Evolutionary conservation across 1,140 invertebrate genomes (phyloP).

Genomic region (Harpegnathos saltator): DNA sequence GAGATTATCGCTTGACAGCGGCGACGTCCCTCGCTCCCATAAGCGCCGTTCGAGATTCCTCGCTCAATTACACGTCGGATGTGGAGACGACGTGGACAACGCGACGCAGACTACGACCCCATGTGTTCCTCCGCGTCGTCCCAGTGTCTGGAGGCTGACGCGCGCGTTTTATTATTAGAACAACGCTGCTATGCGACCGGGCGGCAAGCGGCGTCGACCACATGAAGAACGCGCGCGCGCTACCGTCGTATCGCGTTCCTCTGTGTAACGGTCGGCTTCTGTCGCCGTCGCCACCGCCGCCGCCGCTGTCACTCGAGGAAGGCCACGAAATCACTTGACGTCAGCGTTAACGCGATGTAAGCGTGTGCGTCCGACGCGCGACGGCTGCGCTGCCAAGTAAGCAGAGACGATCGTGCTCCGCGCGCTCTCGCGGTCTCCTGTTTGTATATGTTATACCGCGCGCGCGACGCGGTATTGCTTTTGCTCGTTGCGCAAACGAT

Average conservation of each 20-base stretch:
- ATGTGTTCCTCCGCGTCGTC: slow-evolving; percentile 37
- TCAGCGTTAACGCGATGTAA: slow-evolving; percentile 73
- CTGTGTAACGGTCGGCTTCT: slow-evolving; percentile 29
- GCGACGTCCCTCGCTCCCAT: slow-evolving; percentile 16
- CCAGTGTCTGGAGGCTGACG: slow-evolving; percentile 3
- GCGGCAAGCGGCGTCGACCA: slow-evolving; percentile 69
- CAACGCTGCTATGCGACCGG: slow-evolving; percentile 67
- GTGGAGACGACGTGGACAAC: background rate
- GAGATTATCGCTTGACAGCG: slow-evolving; percentile 69
- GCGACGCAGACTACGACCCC: slow-evolving; percentile 31
- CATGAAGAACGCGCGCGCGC: slow-evolving; percentile 43
- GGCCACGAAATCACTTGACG: slow-evolving; percentile 66
- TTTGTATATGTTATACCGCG: slow-evolving; percentile 34
- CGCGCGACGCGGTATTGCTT: slow-evolving; percentile 12
- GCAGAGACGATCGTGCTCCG: slow-evolving; percentile 7
- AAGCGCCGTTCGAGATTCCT: background rate
- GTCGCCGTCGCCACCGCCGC: slow-evolving; percentile 11
- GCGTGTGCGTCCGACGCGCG: slow-evolving; percentile 29
- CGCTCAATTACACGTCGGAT: slow-evolving; percentile 11
- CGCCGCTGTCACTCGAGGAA: slow-evolving; percentile 13
- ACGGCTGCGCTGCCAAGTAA: slow-evolving; percentile 23
- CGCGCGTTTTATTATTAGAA: slow-evolving; percentile 68
- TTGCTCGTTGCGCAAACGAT: slow-evolving; percentile 55
- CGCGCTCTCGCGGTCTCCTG: background rate
- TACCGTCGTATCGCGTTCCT: slow-evolving; percentile 42